A percentile compares a stretch with the other conserved stretches of the same genome.
Conservation (phyloP, 2,113 vertebrate species). For the Aptenodytes patagonicus region DNA sequence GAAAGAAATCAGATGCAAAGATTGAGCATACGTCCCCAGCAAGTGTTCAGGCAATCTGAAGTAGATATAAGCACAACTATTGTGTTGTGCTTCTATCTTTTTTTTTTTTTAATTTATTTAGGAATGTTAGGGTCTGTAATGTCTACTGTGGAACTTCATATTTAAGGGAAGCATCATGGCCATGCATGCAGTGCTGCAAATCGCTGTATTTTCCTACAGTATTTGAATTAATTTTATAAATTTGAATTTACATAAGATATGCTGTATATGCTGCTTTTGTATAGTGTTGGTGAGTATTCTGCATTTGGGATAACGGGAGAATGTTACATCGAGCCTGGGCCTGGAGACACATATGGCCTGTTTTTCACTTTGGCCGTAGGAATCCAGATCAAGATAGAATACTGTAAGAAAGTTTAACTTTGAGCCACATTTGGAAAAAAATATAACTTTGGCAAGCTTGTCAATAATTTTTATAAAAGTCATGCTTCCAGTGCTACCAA, state of each 20-base stretch:
- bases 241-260: background rate
- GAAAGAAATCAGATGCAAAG: background rate
- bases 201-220: background rate
- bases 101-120: background rate
- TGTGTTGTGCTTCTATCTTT: background rate
- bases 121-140: background rate
- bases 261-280: background rate
- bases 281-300: background rate
- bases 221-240: background rate
- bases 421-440: background rate
- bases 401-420: background rate
- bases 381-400: background rate
- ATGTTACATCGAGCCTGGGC: background rate
- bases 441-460: background rate
- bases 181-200: background rate
- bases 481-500: background rate
- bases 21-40: background rate
- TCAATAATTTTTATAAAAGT: background rate
- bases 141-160: background rate
- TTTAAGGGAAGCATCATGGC: background rate
- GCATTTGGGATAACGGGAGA: background rate
- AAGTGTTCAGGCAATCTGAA: background rate
- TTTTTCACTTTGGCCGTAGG: background rate
- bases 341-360: background rate
- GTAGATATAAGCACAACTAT: background rate